Evolutionary conservation across 2,888 invertebrate species (phyloP).

Genomic region (Cosmia pyralina): DNA sequence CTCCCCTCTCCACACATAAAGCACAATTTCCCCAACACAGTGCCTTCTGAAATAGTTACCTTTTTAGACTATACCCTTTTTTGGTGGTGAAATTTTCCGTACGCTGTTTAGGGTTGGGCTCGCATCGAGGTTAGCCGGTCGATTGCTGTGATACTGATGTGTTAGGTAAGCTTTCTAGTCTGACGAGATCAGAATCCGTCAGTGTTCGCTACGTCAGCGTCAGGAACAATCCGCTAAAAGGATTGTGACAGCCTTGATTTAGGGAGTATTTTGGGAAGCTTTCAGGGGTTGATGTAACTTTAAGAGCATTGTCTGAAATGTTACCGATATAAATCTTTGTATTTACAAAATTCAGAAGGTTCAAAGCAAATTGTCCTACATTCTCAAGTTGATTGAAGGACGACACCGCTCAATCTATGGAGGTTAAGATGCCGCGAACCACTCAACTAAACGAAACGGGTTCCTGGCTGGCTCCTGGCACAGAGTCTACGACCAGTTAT

Average conservation of each 20-base stretch:
- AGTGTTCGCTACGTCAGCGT: conserved; percentile 52
- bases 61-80: conserved; percentile 70
- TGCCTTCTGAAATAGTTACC: conserved; percentile 78
- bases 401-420: conserved; percentile 37
- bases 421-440: conserved; percentile 55
- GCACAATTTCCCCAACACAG: conserved; percentile 77
- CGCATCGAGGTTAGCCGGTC: conserved; percentile 72
- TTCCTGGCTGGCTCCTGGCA: conserved; percentile 46
- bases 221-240: conserved; percentile 55
- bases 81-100: conserved; percentile 63
- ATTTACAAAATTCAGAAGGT: conserved; percentile 21
- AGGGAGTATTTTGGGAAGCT: conserved; percentile 45
- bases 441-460: conserved; percentile 52
- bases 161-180: conserved; percentile 60
- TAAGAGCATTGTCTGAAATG: conserved; percentile 35
- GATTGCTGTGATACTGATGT: conserved; percentile 58
- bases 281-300: conserved; percentile 44
- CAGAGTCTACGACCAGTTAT: conserved; percentile 58
- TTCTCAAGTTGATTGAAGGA: conserved; percentile 50
- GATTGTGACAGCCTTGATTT: conserved; percentile 60
- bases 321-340: conserved; percentile 9
- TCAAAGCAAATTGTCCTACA: conserved; percentile 26
- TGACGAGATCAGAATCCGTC: conserved; percentile 53
- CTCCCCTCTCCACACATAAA: conserved; percentile 74
- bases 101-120: conserved; percentile 50